Evolutionary conservation across 2,888 invertebrate species (phyloP).

Genomic region (Microdon myrmicae): DNA sequence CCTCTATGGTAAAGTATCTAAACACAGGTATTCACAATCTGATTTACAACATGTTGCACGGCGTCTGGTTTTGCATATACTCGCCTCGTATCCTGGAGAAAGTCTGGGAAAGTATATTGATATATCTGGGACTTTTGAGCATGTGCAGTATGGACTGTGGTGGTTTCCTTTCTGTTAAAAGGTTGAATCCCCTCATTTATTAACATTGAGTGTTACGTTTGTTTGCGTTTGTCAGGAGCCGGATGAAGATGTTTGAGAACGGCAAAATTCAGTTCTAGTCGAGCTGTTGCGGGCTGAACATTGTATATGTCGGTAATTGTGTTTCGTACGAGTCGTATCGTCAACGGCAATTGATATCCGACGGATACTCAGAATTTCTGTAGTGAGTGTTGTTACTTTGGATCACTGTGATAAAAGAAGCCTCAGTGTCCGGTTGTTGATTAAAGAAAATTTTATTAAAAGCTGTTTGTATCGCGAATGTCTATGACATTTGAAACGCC

Average conservation of each 20-base stretch:
- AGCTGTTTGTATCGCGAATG: too few species aligned
- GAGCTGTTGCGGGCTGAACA: constrained; percentile 47
- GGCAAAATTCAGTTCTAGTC: constrained; percentile 48
- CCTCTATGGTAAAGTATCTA: constrained; percentile 24
- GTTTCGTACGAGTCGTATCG: too few species aligned
- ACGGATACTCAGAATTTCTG: too few species aligned
- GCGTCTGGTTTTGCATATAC: constrained; percentile 10
- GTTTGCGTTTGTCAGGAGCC: constrained; percentile 47
- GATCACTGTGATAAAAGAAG: too few species aligned
- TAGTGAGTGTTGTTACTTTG: too few species aligned
- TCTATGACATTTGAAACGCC: too few species aligned
- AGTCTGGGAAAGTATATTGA: constrained; percentile 15
- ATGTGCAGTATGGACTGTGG: constrained; percentile 28
- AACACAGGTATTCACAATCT: constrained; percentile 32
- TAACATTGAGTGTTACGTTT: constrained; percentile 35
- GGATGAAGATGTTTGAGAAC: constrained; percentile 48
- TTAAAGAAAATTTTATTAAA: too few species aligned
- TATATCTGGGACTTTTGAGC: constrained; percentile 50
- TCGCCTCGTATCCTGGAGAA: neutral
- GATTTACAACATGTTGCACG: constrained; percentile 52
- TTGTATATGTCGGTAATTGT: constrained; percentile 25
- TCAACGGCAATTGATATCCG: too few species aligned
- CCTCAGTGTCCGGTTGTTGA: too few species aligned
- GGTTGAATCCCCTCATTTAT: constrained; percentile 30
- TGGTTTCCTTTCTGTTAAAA: constrained; percentile 25